Evolutionary conservation across 2,888 invertebrate species (phyloP), one percentile per base, ranked within the genome.

Genomic region (Parnassius mnemosyne): DNA sequence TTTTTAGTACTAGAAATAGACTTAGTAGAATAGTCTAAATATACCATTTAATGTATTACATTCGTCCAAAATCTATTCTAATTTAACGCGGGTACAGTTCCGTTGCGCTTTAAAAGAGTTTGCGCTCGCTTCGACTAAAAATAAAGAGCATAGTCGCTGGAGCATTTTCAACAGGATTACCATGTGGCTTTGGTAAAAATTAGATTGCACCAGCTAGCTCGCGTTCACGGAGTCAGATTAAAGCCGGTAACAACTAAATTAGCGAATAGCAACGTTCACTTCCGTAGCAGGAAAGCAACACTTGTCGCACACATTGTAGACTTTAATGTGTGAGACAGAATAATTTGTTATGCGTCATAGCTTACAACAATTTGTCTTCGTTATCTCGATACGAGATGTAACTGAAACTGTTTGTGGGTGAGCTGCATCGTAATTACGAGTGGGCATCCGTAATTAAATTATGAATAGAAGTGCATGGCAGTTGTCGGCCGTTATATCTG

Each of bases 241-340:
- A 74, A 79, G 77, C 81, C 75, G 78, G 81, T 78, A 80, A 78
- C 79, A 81, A 80, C 82, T 81, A 78, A 85, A 83, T 88, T 83
- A 84, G 80, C 78, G 76, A 80, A 82, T 78, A 78, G 74, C 77
- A 79, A 74, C 76, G 75, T 71, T 73, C 73, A 78, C 78, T 82
- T 84, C 82, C 82, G 79, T 71, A 69, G 75, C 88, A 88, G 89
- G 89, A 89, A 86, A 85, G 79, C 76, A 77, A 79, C 83, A 85
- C 84, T 89, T 86, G 85, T 79, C 79, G 78, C 76, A 74, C 74
- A 74, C 71, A 78, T 69, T 74, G 78, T 73, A 66, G 74, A 63
- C 64, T 64, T 65, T 64, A 57, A 61, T 61, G 64, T 55, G 62
- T 58, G 62, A 66, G 66, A 68, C 66, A 66, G 63, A 62, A 69